Percentiles rank a stretch among this genome's conserved stretches.
Conservation (phyloP, 2,888 invertebrate species). For the Marronus borbonicus region DNA sequence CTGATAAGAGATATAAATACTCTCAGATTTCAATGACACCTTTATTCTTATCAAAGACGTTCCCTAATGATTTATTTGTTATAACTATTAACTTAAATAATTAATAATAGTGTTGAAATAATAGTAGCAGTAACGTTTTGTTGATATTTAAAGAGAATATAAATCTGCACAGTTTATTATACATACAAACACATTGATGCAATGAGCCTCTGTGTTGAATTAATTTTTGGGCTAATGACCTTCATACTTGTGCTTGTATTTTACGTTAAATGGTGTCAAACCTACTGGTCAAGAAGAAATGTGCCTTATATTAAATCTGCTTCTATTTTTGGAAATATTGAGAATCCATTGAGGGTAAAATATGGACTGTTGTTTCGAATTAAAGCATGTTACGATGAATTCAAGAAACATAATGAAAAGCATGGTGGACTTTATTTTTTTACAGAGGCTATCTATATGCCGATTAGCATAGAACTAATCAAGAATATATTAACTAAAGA, state of each 20-base stretch:
- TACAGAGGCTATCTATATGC: slow-evolving; percentile 55
- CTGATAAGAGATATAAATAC: no score
- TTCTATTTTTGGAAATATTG: slow-evolving; percentile 45
- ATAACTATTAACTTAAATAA: no score
- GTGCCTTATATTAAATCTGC: slow-evolving; percentile 37
- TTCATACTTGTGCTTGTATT: background rate
- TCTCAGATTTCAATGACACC: no score
- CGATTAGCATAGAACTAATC: slow-evolving; percentile 50
- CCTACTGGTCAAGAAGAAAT: slow-evolving; percentile 45
- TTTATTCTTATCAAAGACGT: no score
- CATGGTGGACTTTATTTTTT: slow-evolving; percentile 33
- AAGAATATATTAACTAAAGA: slow-evolving; percentile 73
- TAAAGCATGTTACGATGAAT: slow-evolving; percentile 34
- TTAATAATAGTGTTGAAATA: no score
- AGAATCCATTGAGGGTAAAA: slow-evolving; percentile 18
- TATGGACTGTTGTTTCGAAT: background rate
- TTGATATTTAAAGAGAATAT: background rate
- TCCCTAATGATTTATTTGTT: no score
- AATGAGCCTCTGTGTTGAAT: no score
- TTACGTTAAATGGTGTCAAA: slow-evolving; percentile 43
- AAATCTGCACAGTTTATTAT: no score
- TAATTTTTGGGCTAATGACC: no score
- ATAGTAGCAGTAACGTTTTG: no score
- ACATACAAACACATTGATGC: no score
- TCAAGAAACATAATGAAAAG: slow-evolving; percentile 4